Evolutionary conservation across 2,888 invertebrate species (phyloP), one percentile per base, ranked within the genome.

Genomic region (Pseudoips prasinana): DNA sequence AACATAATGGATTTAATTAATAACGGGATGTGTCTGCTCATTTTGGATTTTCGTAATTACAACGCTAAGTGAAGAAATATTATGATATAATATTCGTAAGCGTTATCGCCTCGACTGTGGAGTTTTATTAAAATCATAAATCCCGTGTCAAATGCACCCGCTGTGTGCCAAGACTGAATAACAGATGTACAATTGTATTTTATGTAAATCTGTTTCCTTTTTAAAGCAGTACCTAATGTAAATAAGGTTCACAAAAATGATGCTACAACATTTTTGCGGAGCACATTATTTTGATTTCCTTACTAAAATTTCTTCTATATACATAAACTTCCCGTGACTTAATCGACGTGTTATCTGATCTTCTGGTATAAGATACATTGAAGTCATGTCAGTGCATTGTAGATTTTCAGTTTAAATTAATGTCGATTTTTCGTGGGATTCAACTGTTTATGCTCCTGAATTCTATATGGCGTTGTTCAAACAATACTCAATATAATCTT

Each of bases 41-140:
- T 51, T 62, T 49, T 57, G 50, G 42, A 59, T 58, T 53, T 57
- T 55, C 53, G 46, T 66, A 68, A 66, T 66, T 69, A 67, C 60
- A 55, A 39, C 51, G 53, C 57, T 48, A 60, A 63, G 53, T 50
- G 61, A 64, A 69, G 62, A 65, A 73, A 66, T 67, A 68, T 65
- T 62, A 65, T 65, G 63, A 67, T 70, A 73, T 71, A 70, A 76
- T 71, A 71, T 68, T 69, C 66, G 67, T 73, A 67, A 75, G 64
- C 70, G 66, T 73, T 72, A 75, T 74, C 61, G 70, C 68, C 63
- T 63, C 60, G 65, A 67, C 71, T 65, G 59, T 49, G 54, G 65
- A 71, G 75, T 86, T 87, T 86, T 87, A 87, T 87, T 87, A 87
- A 87, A 87, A 83, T 83, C 76, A 87, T 88, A 88, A 88, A 88